Evolutionary conservation across 2,888 invertebrate genomes (phyloP).

Genomic region (Aspidapion aeneum): DNA sequence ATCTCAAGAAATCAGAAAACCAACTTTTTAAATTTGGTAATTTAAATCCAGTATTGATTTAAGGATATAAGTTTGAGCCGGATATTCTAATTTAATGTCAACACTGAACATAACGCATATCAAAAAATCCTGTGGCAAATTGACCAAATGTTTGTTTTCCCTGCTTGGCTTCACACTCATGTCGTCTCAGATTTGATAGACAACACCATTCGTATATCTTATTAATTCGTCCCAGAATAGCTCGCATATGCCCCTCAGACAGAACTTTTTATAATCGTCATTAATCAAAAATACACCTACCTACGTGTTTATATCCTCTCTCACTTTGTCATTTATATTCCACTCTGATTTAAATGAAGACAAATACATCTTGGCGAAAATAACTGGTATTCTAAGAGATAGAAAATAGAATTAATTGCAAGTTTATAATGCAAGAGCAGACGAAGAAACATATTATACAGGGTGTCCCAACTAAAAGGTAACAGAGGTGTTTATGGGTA

Average conservation of each 20-base stretch:
- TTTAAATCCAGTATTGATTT: too few species aligned
- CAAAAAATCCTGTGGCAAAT: not conserved
- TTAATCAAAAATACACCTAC: conserved; percentile 42
- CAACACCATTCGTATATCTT: conserved; percentile 46
- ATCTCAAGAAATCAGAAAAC: too few species aligned
- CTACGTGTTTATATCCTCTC: conserved; percentile 12
- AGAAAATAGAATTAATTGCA: conserved; percentile 43
- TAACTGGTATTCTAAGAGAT: conserved; percentile 45
- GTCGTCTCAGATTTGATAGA: conserved; percentile 37
- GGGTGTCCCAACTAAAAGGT: too few species aligned
- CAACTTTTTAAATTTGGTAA: too few species aligned
- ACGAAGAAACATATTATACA: not conserved
- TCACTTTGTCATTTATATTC: not conserved
- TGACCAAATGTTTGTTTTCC: not conserved
- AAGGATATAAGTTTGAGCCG: not conserved
- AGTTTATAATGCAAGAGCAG: conserved; percentile 27
- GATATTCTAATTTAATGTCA: not conserved
- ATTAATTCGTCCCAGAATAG: conserved; percentile 47
- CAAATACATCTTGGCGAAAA: conserved; percentile 27
- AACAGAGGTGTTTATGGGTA: too few species aligned
- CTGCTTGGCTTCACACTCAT: not conserved
- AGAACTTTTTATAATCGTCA: conserved; percentile 43
- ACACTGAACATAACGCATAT: not conserved
- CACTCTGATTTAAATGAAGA: not conserved
- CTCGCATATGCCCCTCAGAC: conserved; percentile 36